Conservation (phyloP, 2,797 vertebrate species). For the Oreochromis mossambicus region DNA sequence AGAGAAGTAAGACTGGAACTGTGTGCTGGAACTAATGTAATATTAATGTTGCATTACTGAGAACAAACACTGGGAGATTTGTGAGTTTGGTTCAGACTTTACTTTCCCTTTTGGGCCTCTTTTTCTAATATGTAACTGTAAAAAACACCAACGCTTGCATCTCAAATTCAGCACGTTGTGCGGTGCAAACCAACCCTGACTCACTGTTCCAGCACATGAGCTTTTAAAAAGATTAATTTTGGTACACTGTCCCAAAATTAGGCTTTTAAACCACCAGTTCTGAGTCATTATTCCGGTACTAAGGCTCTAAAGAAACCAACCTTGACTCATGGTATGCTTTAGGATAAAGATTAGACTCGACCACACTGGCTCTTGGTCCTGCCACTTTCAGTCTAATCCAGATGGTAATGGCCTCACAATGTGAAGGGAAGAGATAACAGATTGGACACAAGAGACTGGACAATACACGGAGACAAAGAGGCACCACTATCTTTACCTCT, state of each 20-base stretch:
- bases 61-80: not conserved
- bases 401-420: not conserved
- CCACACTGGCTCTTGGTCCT: not conserved
- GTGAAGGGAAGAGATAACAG: not conserved
- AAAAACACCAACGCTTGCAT: not conserved
- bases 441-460: not conserved
- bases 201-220: not conserved
- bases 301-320: not conserved
- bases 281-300: not conserved
- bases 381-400: not conserved
- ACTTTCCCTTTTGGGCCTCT: not conserved
- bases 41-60: not conserved
- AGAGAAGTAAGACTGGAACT: not conserved
- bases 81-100: not conserved
- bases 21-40: not conserved
- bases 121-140: not conserved
- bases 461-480: not conserved
- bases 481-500: conserved; percentile 71
- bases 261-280: not conserved
- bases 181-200: not conserved
- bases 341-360: not conserved
- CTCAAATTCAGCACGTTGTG: not conserved
- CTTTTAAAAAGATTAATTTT: not conserved
- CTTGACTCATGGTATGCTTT: not conserved
- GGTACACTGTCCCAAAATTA: not conserved